phyloP scores from a whole-genome alignment of 1,140 invertebrate genomes.

The Cydia strobilella region DNA sequence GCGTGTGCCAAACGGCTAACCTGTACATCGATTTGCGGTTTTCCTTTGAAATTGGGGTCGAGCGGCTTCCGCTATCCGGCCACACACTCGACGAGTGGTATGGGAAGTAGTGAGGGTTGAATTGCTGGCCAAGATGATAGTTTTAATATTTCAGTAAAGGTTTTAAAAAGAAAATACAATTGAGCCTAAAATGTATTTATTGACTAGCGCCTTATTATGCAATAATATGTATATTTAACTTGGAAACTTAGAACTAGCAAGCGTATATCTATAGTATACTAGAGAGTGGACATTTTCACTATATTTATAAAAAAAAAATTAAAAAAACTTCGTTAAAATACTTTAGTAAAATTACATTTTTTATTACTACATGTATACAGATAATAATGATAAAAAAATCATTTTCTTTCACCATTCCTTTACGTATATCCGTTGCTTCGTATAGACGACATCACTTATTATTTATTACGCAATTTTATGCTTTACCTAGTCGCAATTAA shows the following conservation, averaged over 20 bases:
- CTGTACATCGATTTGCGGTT: too few species aligned
- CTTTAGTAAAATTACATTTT: conserved; percentile 61
- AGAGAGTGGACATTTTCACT: conserved; percentile 52
- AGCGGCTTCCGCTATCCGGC: too few species aligned
- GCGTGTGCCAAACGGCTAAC: too few species aligned
- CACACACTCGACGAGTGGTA: too few species aligned
- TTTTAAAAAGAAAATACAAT: conserved; percentile 40
- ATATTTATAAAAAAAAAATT: conserved; percentile 41
- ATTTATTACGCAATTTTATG: conserved; percentile 35
- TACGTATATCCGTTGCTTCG: conserved; percentile 75
- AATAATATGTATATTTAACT: conserved; percentile 57
- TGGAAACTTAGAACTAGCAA: conserved; percentile 55
- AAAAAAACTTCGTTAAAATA: conserved; percentile 49
- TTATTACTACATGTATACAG: conserved; percentile 56
- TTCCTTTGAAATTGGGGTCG: too few species aligned
- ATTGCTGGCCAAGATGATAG: too few species aligned
- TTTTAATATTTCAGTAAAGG: conserved; percentile 11
- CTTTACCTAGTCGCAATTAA: neutral
- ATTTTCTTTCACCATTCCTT: conserved; percentile 61
- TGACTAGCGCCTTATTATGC: conserved; percentile 78
- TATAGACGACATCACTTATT: conserved; percentile 60
- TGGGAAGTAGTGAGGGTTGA: too few species aligned
- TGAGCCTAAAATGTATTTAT: conserved; percentile 62
- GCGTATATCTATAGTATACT: conserved; percentile 56
- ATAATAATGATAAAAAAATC: conserved; percentile 63